These are phyloP conservation scores for Spodoptera littoralis DNA, from an alignment of 2,888 invertebrate genomes.

Conservation along the genomic window DNA sequence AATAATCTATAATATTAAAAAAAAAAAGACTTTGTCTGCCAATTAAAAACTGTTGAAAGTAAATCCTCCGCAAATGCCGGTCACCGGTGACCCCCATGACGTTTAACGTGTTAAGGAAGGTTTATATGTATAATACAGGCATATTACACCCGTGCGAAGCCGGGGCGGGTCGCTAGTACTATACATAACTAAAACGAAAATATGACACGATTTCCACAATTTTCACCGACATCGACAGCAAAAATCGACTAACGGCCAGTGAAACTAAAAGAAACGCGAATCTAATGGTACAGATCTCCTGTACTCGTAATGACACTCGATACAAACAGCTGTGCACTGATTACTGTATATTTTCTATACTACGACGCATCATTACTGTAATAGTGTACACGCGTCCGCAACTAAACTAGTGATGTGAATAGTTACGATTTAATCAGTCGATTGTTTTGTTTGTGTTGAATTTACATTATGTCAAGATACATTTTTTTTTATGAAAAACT, in stretches of 20 bases:
- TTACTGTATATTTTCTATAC: conserved; percentile 80
- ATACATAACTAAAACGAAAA: neutral
- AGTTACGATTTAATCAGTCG: conserved; percentile 32
- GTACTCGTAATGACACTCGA: conserved; percentile 60
- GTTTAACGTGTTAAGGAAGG: no score
- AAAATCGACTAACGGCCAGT: conserved; percentile 32
- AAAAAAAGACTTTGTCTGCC: no score
- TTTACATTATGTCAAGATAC: no score
- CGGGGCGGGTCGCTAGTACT: no score
- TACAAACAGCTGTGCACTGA: conserved; percentile 71
- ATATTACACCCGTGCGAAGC: no score
- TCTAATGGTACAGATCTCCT: conserved; percentile 51
- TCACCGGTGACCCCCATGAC: no score
- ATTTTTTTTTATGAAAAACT: no score
- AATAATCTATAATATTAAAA: no score
- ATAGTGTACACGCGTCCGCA: conserved; percentile 73
- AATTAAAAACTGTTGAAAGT: no score
- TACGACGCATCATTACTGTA: conserved; percentile 73
- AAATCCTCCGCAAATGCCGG: no score
- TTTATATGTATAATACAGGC: no score
- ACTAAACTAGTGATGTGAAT: conserved; percentile 40
- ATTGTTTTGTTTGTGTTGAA: conserved; percentile 29
- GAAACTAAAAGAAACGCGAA: conserved; percentile 55
- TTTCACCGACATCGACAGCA: conserved; percentile 21
- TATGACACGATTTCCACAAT: neutral